Conservation (phyloP, 2,797 vertebrate species). For the Lophius americanus region DNA sequence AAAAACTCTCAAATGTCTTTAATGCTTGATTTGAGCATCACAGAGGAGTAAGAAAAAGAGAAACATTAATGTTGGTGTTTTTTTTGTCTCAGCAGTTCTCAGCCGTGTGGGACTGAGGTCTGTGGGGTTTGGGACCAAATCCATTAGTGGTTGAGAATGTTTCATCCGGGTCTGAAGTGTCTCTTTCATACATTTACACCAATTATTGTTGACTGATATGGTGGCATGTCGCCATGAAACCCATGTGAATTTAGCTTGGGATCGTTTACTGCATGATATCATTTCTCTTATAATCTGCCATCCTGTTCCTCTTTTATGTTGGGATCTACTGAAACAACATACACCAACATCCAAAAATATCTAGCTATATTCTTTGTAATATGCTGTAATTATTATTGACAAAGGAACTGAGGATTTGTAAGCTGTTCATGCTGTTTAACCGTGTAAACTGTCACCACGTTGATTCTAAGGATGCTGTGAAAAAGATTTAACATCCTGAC, state of each 20-base stretch:
- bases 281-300: too few species aligned
- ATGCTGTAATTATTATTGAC: constrained; percentile 1
- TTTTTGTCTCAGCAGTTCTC: constrained; percentile 28
- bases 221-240: constrained; percentile 12
- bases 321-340: neutral
- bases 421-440: neutral
- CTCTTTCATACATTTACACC: constrained; percentile 14
- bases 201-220: constrained; percentile 18
- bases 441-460: neutral
- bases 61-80: constrained; percentile 18
- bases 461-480: neutral
- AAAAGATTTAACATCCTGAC: neutral
- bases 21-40: neutral
- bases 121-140: constrained; percentile 8
- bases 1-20: constrained; percentile 1
- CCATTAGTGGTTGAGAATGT: constrained; percentile 17
- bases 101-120: constrained; percentile 1
- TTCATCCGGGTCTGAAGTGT: constrained; percentile 10
- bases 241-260: constrained; percentile 2
- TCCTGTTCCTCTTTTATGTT: neutral
- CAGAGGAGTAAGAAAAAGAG: neutral
- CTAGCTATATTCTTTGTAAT: neutral
- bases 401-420: constrained; percentile 1
- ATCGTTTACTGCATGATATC: neutral
- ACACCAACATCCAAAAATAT: neutral